Percentiles rank a stretch among this genome's conserved stretches.
These are phyloP conservation scores for Cephus spinipes DNA, from an alignment of 2,888 invertebrate genomes.

Conservation along the genomic window DNA sequence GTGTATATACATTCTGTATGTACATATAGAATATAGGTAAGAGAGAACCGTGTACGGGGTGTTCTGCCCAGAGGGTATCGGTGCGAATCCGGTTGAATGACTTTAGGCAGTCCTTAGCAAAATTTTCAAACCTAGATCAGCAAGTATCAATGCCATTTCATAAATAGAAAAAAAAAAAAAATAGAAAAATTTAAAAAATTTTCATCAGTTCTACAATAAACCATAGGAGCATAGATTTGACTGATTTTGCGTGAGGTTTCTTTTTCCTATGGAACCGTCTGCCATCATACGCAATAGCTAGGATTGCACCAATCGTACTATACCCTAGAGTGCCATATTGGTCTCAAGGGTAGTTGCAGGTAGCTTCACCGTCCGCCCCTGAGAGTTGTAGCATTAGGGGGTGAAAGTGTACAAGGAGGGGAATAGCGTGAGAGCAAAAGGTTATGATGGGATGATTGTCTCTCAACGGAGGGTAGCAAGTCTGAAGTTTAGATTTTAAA, in stretches of 20 bases:
- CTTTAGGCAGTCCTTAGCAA: neutral
- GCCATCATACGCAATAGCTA: neutral
- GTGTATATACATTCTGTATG: constrained; percentile 29
- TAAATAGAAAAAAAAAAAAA: neutral
- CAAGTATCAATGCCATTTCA: neutral
- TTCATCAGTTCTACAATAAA: neutral
- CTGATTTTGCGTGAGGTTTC: neutral
- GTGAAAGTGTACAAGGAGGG: neutral
- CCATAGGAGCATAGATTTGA: neutral
- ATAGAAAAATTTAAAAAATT: neutral
- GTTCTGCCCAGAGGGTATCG: constrained; percentile 33
- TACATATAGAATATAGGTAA: constrained; percentile 48
- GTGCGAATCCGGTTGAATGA: neutral
- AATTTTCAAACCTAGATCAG: neutral
- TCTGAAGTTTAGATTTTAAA: neutral
- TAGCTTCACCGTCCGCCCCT: neutral
- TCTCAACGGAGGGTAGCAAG: neutral
- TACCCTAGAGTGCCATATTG: neutral
- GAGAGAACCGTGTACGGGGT: constrained; percentile 47
- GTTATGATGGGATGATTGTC: neutral
- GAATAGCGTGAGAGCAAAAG: neutral
- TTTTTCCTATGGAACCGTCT: neutral
- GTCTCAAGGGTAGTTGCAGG: neutral
- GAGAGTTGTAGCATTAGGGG: neutral
- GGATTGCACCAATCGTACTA: neutral